phyloP scores from a whole-genome alignment of 2,888 invertebrate species.

The Tiphia femorata region DNA sequence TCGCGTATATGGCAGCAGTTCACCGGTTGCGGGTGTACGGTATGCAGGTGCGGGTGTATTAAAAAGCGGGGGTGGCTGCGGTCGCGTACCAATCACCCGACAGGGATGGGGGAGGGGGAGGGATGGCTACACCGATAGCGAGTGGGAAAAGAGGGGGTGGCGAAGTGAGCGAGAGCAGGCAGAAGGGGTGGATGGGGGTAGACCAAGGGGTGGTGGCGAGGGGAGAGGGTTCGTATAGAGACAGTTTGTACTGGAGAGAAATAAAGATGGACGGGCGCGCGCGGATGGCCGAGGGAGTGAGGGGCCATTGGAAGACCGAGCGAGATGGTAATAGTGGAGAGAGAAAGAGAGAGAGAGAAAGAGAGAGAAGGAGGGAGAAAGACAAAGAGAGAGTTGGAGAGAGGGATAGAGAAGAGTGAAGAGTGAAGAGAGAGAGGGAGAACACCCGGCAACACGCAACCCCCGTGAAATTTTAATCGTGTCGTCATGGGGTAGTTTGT shows the following conservation, averaged over 20 bases:
- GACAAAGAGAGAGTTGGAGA: conserved; percentile 27
- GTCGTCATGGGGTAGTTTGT: conserved; percentile 68
- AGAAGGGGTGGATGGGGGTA: conserved; percentile 31
- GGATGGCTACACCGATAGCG: conserved; percentile 25
- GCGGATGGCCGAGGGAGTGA: not conserved
- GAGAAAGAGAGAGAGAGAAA: conserved; percentile 1
- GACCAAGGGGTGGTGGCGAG: conserved; percentile 31
- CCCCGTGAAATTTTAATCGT: conserved; percentile 68
- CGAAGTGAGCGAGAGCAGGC: conserved; percentile 18
- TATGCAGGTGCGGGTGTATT: conserved; percentile 65
- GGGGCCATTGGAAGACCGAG: conserved; percentile 2
- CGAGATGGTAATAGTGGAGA: conserved; percentile 14
- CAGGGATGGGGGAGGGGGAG: conserved; percentile 42
- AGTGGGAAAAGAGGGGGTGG: conserved; percentile 17
- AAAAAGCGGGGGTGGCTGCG: conserved; percentile 65
- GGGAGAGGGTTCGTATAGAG: conserved; percentile 54
- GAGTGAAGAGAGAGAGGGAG: not conserved
- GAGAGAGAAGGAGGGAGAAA: conserved; percentile 22
- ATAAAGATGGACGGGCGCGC: not conserved
- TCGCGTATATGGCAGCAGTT: conserved; percentile 38
- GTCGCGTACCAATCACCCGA: conserved; percentile 66
- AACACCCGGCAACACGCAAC: conserved; percentile 42
- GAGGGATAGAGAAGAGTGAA: conserved; percentile 24
- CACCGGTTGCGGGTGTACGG: conserved; percentile 49
- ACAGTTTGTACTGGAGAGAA: conserved; percentile 40